Evolutionary conservation across 2,888 invertebrate species (phyloP).

Genomic region (Phalera bucephala): DNA sequence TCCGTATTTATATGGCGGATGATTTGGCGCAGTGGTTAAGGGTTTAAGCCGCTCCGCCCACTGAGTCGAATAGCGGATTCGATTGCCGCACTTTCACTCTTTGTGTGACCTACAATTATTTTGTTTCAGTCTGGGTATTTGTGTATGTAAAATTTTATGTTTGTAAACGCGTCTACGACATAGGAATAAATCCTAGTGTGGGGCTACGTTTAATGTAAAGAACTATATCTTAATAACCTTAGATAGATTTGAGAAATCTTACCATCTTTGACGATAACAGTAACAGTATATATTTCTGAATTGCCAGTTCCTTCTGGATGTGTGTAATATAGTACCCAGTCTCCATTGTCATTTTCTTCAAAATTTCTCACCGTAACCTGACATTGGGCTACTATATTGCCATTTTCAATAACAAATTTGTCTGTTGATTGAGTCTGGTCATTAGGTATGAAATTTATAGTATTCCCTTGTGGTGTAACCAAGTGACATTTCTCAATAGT

Average conservation of each 20-base stretch:
- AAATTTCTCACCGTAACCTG: slow-evolving; percentile 3
- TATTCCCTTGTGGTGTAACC: slow-evolving; percentile 2
- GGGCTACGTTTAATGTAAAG: too few relatives aligned
- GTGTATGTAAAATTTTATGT: too few relatives aligned
- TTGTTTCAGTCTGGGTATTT: too few relatives aligned
- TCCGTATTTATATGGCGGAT: too few relatives aligned
- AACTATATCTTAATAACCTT: too few relatives aligned
- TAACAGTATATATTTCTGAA: background rate
- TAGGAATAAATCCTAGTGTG: too few relatives aligned
- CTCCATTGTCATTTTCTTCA: slow-evolving; percentile 12
- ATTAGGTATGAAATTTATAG: slow-evolving; percentile 5
- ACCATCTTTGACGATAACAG: slow-evolving; percentile 7
- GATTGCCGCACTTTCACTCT: background rate
- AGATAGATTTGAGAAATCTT: too few relatives aligned
- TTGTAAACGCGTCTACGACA: too few relatives aligned
- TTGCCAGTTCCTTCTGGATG: background rate
- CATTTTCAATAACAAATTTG: slow-evolving; percentile 6
- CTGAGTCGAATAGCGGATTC: too few relatives aligned
- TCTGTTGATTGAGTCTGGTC: background rate
- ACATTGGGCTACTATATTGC: background rate
- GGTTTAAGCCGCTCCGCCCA: too few relatives aligned
- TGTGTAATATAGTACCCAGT: slow-evolving; percentile 11
- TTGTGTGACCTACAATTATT: too few relatives aligned
- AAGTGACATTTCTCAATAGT: slow-evolving; percentile 4
- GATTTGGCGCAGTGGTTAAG: too few relatives aligned